Evolutionary conservation across 2,888 invertebrate genomes (phyloP), one percentile per base, ranked within the genome.

Genomic region (Stenurella melanura): DNA sequence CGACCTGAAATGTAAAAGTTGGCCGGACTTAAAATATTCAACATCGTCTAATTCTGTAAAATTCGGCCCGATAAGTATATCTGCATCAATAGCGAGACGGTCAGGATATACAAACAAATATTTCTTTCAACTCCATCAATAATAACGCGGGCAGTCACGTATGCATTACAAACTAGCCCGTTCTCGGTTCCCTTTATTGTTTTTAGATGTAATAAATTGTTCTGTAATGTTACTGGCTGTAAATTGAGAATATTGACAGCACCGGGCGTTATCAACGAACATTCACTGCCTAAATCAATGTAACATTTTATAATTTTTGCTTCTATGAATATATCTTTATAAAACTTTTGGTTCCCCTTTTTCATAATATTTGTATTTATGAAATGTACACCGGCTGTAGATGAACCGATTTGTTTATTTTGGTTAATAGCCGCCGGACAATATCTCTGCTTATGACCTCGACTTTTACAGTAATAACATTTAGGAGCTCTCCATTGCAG

Each of bases 11-110:
- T 3, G 5, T 38, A 64, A n/a, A 11, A 38, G 7, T 0, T 38
- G 15, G 18, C 63, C 18, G 11, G 10, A 38, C 18, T 9, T 63
- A 15, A 10, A 3, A 38, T 64, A 64, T 0, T 9, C 9, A 12
- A 64, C 11, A 11, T 64, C 63, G 9, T n/a, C 10, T 6, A 63
- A 18, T 38, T 64, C 63, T n/a, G 38, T 64, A 18, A 64, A 64
- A 38, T 64, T 64, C 17, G 38, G 63, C 9, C 63, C 63, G 4
- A 64, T 64, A 1, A 64, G 18, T 11, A 38, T 4, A 7, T 64
- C 1, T 7, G 38, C 38, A 18, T 17, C 21, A 34, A 64, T 38
- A 18, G 19, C 38, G 17, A 34, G 34, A 5, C 0, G 5, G 6
- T 30, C 30, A 18, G 19, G 18, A 38, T 38, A 11, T 38, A 63